Percentiles rank a stretch among this genome's conserved stretches.
Evolutionary conservation across 2,113 vertebrate genomes (phyloP).

Genomic region (Festucalex cinctus): DNA sequence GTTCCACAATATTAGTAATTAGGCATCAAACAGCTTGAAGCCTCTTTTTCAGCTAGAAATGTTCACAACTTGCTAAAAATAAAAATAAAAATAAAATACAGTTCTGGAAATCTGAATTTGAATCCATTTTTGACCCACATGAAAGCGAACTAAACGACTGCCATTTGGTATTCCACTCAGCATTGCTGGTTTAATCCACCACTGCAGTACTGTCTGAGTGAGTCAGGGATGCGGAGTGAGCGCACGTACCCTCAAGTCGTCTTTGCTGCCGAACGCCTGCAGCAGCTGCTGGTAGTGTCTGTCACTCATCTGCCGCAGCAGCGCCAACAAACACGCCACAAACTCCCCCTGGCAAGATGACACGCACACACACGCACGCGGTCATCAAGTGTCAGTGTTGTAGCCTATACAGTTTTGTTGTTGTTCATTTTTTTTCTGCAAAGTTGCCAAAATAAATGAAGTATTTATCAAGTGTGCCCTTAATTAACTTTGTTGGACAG

Average conservation of each 20-base stretch:
- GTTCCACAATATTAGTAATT: no score
- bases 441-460: background rate
- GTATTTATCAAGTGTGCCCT: background rate
- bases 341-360: slow-evolving; percentile 84
- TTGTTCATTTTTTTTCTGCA: background rate
- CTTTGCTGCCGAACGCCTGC: slow-evolving; percentile 88
- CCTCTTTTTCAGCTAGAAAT: no score
- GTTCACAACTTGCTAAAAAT: no score
- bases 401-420: background rate
- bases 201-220: no score
- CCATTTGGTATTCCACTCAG: no score
- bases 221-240: background rate
- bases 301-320: slow-evolving; percentile 95
- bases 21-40: no score
- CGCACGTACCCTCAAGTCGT: slow-evolving; percentile 70
- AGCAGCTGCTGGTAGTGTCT: slow-evolving; percentile 94
- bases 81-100: no score
- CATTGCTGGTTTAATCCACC: no score
- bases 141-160: no score
- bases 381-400: background rate
- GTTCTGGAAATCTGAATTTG: no score
- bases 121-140: no score
- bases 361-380: background rate
- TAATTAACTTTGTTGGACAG: slow-evolving; percentile 19
- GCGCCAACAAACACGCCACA: slow-evolving; percentile 90